A percentile compares a stretch with the other conserved stretches of the same genome.
phyloP scores from a whole-genome alignment of 2,797 vertebrate species.

The Enteromius paludinosus region DNA sequence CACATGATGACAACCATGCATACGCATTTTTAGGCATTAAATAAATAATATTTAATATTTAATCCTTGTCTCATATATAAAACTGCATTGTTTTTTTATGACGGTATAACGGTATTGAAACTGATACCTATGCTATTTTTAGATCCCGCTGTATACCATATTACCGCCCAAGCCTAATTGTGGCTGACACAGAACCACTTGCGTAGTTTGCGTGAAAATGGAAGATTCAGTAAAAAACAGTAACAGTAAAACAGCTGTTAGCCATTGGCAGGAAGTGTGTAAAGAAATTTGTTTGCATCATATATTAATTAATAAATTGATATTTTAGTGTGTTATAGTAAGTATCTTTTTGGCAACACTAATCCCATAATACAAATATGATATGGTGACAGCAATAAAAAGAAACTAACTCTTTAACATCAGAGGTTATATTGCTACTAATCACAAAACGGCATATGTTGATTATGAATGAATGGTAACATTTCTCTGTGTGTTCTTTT shows the following conservation, averaged over 20 bases:
- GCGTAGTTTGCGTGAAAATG: not conserved
- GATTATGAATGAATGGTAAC: not conserved
- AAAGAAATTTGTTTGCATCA: not conserved
- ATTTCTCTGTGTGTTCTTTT: slow-evolving; percentile 31
- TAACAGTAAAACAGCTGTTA: too few species aligned
- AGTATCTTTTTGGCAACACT: not conserved
- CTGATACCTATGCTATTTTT: too few species aligned
- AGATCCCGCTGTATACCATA: too few species aligned
- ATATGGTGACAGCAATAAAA: not conserved
- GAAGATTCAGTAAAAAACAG: not conserved
- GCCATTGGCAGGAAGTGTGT: too few species aligned
- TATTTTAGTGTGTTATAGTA: not conserved
- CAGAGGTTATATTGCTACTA: not conserved
- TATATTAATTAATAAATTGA: not conserved
- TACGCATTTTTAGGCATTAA: too few species aligned
- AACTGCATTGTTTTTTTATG: too few species aligned
- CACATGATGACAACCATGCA: too few species aligned
- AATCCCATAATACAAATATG: not conserved
- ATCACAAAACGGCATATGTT: not conserved
- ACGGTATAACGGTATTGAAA: too few species aligned
- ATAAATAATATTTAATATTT: too few species aligned
- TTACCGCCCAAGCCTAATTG: too few species aligned
- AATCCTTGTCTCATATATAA: too few species aligned
- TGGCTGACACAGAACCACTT: too few species aligned
- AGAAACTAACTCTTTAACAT: not conserved